Percentiles rank a stretch among this genome's conserved stretches.
phyloP scores from a whole-genome alignment of 1,140 invertebrate genomes.

The Drosophila nikananu region DNA sequence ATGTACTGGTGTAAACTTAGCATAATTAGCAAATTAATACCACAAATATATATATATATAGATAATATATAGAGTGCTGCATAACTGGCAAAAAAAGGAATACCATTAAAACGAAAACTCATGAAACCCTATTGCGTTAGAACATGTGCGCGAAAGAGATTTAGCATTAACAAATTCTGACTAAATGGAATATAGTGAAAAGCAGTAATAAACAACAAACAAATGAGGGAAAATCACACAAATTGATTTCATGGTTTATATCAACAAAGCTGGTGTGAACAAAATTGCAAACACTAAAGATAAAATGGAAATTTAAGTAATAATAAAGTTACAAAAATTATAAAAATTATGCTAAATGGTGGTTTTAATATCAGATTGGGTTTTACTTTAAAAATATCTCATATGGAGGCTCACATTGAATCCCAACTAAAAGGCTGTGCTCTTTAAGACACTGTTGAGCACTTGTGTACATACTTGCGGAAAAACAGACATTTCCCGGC shows the following conservation, averaged over 20 bases:
- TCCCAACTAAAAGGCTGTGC: slow-evolving; percentile 34
- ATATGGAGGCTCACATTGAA: neutral
- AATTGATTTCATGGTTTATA: slow-evolving; percentile 39
- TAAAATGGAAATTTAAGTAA: slow-evolving; percentile 69
- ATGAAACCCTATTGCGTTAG: slow-evolving; percentile 68
- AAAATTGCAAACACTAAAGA: slow-evolving; percentile 34
- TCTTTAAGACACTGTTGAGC: slow-evolving; percentile 46
- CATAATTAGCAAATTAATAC: slow-evolving; percentile 62
- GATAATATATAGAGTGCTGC: slow-evolving; percentile 67
- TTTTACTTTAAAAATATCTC: neutral
- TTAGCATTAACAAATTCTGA: slow-evolving; percentile 51
- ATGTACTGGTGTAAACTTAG: slow-evolving; percentile 75
- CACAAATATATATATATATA: slow-evolving; percentile 48
- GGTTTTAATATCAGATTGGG: slow-evolving; percentile 1
- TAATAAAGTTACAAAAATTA: slow-evolving; percentile 80
- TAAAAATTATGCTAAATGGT: slow-evolving; percentile 24
- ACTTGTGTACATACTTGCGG: slow-evolving; percentile 10
- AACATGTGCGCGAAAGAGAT: slow-evolving; percentile 41
- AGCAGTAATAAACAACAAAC: slow-evolving; percentile 43
- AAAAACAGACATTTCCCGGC: slow-evolving; percentile 13
- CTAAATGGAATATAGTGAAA: slow-evolving; percentile 47
- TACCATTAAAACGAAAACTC: slow-evolving; percentile 60
- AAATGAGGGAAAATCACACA: slow-evolving; percentile 37
- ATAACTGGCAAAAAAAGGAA: slow-evolving; percentile 56
- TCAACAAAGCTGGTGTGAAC: slow-evolving; percentile 14